phyloP scores from a whole-genome alignment of 2,113 vertebrate genomes.

The Chamaea fasciata region DNA sequence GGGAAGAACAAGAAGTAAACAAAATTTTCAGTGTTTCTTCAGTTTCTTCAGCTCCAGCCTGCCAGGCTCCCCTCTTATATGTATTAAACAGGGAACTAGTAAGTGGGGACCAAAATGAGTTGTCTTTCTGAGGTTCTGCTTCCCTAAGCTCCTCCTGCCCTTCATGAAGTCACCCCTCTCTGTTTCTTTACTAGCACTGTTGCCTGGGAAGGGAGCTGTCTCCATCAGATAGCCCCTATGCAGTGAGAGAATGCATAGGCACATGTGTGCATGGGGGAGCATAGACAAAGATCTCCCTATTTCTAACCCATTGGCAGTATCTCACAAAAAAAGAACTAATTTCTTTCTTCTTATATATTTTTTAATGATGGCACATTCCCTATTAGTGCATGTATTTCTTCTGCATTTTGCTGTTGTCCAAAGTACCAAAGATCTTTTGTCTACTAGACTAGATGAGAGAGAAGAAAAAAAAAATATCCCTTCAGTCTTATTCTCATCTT shows the following conservation, averaged over 20 bases:
- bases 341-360: neutral
- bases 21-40: neutral
- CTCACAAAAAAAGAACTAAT: neutral
- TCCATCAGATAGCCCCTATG: neutral
- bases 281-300: neutral
- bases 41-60: neutral
- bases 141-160: neutral
- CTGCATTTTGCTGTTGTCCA: neutral
- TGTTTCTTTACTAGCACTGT: neutral
- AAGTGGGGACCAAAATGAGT: neutral
- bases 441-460: neutral
- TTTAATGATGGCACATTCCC: neutral
- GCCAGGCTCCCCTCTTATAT: neutral
- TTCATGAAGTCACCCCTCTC: neutral
- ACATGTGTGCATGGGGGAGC: neutral
- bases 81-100: neutral
- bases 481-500: neutral
- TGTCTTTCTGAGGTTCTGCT: neutral
- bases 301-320: neutral
- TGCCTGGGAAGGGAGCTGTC: neutral
- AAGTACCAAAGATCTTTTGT: neutral
- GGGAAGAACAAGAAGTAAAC: neutral
- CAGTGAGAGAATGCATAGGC: neutral
- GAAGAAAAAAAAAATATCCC: neutral
- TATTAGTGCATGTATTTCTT: neutral